Base-by-base conservation (phyloP, 2,113 vertebrate species). In the Gopherus flavomarginatus region DNA sequence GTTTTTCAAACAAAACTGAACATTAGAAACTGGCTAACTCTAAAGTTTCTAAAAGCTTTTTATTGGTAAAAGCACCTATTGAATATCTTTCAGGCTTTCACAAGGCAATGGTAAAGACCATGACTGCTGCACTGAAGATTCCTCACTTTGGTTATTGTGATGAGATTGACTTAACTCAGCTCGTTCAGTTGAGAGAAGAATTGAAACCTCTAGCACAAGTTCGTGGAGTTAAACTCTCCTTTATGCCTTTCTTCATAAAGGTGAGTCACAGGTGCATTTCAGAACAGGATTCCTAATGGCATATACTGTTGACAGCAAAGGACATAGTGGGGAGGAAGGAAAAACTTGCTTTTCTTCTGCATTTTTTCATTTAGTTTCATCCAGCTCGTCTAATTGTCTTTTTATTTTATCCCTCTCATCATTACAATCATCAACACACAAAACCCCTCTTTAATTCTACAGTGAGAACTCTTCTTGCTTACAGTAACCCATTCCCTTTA, bases 171-270 rank as follows among this genome's bases (percentile, higher is more conserved):
- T 94, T 99, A 92, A 99, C 98, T 50, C 98, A 98, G 2, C 98
- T 99, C 89, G 98, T 99, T 80, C 95, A 96, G 38, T 91, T 99
- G 91, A 97, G 99, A 44, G 96, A 98, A 9, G 99, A 99, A 44
- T 97, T 99, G 49, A 99, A 98, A 47, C 78, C 98, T 38, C 1
- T 98, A 1, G 96, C 98, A 0, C 97, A 98, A 26, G 87, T 86
- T 17, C 99, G 99, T 5, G 99, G 99, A 11, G 97, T 99, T 95
- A 99, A 98, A 57, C 98, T 99, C 87, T 99, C 99, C 96, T 99
- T 98, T 97, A 99, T 99, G 99, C 99, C 99, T 11, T 99, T 99
- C 97, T 99, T 99, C 97, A 98, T 99, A 92, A 99, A 99, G 99
- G 99, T 99, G 83, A 98, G 95, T n/a, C 0, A 0, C 79, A 72